Percentiles rank a stretch among this genome's conserved stretches.
phyloP scores from a whole-genome alignment of 2,888 invertebrate species.

The Eristalis tenax region DNA sequence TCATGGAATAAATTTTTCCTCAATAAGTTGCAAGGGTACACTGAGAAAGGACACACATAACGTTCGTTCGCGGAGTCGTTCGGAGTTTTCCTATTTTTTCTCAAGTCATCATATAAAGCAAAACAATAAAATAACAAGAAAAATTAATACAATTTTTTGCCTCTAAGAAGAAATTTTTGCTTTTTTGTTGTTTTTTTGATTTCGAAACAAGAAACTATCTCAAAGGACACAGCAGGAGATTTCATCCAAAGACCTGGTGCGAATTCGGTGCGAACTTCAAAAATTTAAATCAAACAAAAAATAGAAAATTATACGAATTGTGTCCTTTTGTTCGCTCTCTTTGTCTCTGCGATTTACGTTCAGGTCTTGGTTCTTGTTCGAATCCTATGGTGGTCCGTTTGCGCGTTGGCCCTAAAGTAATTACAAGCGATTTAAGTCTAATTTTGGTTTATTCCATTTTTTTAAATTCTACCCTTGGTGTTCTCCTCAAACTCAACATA shows the following conservation, averaged over 20 bases:
- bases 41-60: conserved; percentile 80
- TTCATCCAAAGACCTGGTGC: neutral
- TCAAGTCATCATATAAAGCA: neutral
- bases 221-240: conserved; percentile 3
- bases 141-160: neutral
- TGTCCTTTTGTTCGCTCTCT: neutral
- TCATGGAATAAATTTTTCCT: conserved; percentile 75
- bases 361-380: conserved; percentile 28
- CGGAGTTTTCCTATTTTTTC: conserved; percentile 58
- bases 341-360: neutral
- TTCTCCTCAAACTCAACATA: neutral
- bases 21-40: conserved; percentile 81
- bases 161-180: neutral
- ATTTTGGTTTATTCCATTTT: neutral
- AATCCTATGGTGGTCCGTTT: conserved; percentile 8
- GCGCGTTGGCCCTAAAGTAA: conserved; percentile 63
- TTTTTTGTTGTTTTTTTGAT: neutral
- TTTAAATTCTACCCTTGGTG: neutral
- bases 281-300: neutral
- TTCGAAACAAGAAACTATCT: neutral
- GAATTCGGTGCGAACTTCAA: conserved; percentile 29
- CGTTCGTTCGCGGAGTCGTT: conserved; percentile 73
- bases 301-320: too few species aligned
- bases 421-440: neutral
- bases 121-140: neutral